A percentile compares a stretch with the other conserved stretches of the same genome.
Evolutionary conservation across 2,797 vertebrate species (phyloP).

Genomic region (Mormyrus proboscirostris): DNA sequence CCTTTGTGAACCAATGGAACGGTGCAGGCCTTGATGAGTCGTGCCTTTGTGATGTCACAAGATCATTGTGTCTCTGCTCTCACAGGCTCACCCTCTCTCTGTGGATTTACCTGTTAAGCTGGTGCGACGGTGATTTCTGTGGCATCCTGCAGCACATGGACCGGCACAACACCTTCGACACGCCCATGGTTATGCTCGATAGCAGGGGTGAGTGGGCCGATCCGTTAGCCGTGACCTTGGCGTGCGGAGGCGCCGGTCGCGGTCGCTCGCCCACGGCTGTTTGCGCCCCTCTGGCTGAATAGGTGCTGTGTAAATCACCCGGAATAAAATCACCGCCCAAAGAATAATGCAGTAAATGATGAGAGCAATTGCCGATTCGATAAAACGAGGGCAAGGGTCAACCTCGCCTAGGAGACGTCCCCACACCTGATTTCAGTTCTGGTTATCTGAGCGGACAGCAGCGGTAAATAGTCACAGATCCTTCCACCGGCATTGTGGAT

Average conservation of each 20-base stretch:
- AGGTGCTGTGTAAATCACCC: neutral
- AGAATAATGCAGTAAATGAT: neutral
- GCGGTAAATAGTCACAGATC: neutral
- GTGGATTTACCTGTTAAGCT: slow-evolving; percentile 82
- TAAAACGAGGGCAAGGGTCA: neutral
- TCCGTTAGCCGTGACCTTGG: neutral
- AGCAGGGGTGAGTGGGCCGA: slow-evolving; percentile 66
- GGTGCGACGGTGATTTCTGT: slow-evolving; percentile 66
- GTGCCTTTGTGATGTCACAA: neutral
- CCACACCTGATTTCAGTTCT: neutral
- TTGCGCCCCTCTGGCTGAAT: neutral
- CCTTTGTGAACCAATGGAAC: neutral
- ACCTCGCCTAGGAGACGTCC: neutral
- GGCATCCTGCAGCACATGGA: slow-evolving; percentile 81
- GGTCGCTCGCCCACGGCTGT: too few relatives aligned
- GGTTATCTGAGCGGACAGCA: neutral
- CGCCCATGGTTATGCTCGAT: slow-evolving; percentile 74
- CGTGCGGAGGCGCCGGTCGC: neutral
- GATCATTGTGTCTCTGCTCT: neutral
- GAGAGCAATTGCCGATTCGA: neutral
- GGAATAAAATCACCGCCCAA: neutral
- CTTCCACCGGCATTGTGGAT: neutral
- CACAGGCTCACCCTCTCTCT: slow-evolving; percentile 75
- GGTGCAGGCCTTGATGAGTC: neutral
- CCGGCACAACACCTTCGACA: slow-evolving; percentile 59